Evolutionary conservation across 2,113 vertebrate species (phyloP).

Genomic region (Xiphophorus couchianus): DNA sequence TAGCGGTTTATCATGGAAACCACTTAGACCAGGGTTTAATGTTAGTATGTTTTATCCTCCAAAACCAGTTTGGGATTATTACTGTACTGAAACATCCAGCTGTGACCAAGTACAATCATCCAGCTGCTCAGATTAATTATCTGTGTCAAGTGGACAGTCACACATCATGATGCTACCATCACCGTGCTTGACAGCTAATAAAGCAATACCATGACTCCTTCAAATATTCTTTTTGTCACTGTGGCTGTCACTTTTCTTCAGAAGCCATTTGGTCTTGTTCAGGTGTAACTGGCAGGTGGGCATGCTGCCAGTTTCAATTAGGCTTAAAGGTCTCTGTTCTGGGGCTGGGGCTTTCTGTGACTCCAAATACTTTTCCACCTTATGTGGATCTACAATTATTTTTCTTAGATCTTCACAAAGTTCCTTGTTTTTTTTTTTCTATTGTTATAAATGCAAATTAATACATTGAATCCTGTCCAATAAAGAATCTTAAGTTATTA

Average conservation of each 20-base stretch:
- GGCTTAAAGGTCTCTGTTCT: too few species aligned
- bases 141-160: neutral
- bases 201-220: neutral
- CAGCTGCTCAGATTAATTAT: neutral
- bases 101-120: neutral
- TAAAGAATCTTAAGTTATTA: too few species aligned
- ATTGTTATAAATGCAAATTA: too few species aligned
- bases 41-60: neutral
- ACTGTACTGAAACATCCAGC: neutral
- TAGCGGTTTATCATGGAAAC: neutral
- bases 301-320: too few species aligned
- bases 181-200: neutral
- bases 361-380: too few species aligned
- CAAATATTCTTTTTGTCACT: neutral
- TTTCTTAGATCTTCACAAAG: too few species aligned
- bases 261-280: too few species aligned
- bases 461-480: too few species aligned
- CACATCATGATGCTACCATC: neutral
- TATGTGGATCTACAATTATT: too few species aligned
- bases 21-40: neutral
- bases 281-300: too few species aligned
- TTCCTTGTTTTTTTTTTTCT: too few species aligned
- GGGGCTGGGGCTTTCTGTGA: too few species aligned
- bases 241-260: neutral
- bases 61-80: neutral